phyloP scores from a whole-genome alignment of 2,888 invertebrate species.

The Cremastinae sp. region DNA sequence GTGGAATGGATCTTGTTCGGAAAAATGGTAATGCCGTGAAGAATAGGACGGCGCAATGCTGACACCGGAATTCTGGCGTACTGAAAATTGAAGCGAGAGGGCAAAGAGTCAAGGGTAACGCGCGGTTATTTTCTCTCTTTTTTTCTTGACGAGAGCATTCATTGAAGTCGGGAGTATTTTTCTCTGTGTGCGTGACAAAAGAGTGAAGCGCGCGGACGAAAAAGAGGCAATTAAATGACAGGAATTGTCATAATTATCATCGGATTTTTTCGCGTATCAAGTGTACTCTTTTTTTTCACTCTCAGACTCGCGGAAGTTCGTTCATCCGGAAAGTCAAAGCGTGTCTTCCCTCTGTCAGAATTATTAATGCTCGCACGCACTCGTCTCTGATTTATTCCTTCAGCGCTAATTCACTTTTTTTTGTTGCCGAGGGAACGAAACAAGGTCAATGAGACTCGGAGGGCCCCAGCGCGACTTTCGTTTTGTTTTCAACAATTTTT shows the following conservation, averaged over 20 bases:
- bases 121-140: constrained; percentile 47
- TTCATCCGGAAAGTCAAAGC: background rate
- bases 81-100: constrained; percentile 37
- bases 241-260: too few relatives aligned
- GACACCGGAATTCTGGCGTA: constrained; percentile 51
- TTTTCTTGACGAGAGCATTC: background rate
- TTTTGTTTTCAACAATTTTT: too few relatives aligned
- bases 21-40: constrained; percentile 40
- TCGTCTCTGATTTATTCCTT: background rate
- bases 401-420: background rate
- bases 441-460: too few relatives aligned
- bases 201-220: background rate
- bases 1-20: constrained; percentile 31
- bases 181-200: background rate
- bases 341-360: background rate
- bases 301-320: background rate
- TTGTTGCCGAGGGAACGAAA: background rate
- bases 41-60: constrained; percentile 52
- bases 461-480: too few relatives aligned
- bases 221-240: background rate
- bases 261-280: too few relatives aligned
- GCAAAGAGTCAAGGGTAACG: constrained; percentile 62
- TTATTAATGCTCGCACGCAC: constrained; percentile 9
- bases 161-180: background rate
- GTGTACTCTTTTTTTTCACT: too few relatives aligned